phyloP scores from a whole-genome alignment of 2,888 invertebrate genomes.

The Dynastes maya region DNA sequence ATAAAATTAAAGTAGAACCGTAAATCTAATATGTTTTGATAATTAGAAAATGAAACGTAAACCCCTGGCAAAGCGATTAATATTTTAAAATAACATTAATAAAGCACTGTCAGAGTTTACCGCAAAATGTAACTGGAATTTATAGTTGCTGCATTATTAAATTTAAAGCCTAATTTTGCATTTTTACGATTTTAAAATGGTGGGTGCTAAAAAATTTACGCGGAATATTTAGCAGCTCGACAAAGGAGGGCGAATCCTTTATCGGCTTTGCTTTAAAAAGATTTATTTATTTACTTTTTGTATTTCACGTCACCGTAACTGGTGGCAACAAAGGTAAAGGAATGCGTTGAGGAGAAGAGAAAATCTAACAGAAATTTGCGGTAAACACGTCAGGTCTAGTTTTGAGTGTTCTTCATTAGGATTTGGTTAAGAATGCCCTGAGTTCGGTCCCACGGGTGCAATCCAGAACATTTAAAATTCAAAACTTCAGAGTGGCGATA shows the following conservation, averaged over 20 bases:
- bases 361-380: slow-evolving; percentile 6
- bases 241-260: not conserved
- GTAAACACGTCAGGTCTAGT: slow-evolving; percentile 34
- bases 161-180: slow-evolving; percentile 22
- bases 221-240: not conserved
- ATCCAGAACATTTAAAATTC: slow-evolving; percentile 55
- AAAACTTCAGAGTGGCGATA: slow-evolving; percentile 54
- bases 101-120: slow-evolving; percentile 38
- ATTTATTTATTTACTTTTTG: slow-evolving; percentile 2
- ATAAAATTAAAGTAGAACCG: not conserved
- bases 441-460: slow-evolving; percentile 52
- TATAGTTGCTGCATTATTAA: slow-evolving; percentile 37
- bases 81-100: slow-evolving; percentile 39
- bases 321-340: not conserved
- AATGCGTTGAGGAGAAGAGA: not conserved
- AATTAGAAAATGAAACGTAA: not conserved
- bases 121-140: slow-evolving; percentile 27
- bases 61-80: slow-evolving; percentile 10
- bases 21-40: slow-evolving; percentile 12
- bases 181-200: slow-evolving; percentile 21
- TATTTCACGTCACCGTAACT: not conserved
- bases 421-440: slow-evolving; percentile 53
- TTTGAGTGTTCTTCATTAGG: slow-evolving; percentile 49
- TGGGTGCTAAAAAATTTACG: not conserved
- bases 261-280: not conserved